Base-by-base conservation (phyloP, 2,797 vertebrate species). In the Sebastes paucispinis region DNA sequence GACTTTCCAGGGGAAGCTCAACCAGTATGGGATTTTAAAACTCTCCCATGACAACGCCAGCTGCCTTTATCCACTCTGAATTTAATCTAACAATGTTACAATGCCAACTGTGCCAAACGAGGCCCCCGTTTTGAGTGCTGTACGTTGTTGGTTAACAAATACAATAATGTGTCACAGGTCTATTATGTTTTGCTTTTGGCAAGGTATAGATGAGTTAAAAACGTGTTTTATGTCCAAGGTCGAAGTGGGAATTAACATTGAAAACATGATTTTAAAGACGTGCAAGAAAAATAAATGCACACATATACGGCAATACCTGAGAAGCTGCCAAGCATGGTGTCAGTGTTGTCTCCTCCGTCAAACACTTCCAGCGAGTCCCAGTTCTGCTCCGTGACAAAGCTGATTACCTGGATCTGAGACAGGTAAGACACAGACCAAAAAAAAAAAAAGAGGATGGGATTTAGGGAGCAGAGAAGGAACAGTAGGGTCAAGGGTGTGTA, bases 361-460 rank as follows among this genome's bases (percentile, higher is more conserved):
- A 99, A 99, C 80, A 99, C 97, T 85, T 99, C 98, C 82, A 99
- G 93, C 2, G 98, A 99, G 90, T 99, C 98, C 98, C 98, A 99
- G 94, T 99, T 99, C 95, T 99, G 98, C 92, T 99, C 98, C 0
- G 98, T 99, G 86, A 98, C 98, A 93, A 99, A 99, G 92, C 97
- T 98, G 93, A 99, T 97, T 87, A 99, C 98, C 92, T 99, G 98
- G 88, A 99, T 98, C 98, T 99, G 88, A 80, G 69, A 72, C 32
- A 63, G 62, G 31, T 5, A 66, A 11, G 57, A 79, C 18, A 79
- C 10, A 57, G 63, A 70, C 1, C 1, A 32, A 20, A 11, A 32
- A 10, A 11, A 11, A 32, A 10, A 11, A 32, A 16, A 4, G 20
- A 20, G 8, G 43, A 65, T 36, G n/a, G 7, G 50, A 54, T 75